Percentiles rank a stretch among this genome's conserved stretches.
Evolutionary conservation across 1,140 invertebrate species (phyloP).

Genomic region (Piezodorus guildinii): DNA sequence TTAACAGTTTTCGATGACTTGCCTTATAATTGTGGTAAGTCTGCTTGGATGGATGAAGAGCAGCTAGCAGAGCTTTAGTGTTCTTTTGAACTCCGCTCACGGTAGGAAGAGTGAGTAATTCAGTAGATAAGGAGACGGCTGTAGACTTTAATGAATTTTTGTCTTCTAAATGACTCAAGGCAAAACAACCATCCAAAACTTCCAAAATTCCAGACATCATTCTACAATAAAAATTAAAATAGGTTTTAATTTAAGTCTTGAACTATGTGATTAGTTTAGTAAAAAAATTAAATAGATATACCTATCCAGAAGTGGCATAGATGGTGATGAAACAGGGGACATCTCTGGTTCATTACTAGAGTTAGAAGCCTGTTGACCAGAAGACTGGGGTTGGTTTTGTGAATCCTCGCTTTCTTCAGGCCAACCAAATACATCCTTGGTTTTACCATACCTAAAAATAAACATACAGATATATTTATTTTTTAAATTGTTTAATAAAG

Average conservation of each 20-base stretch:
- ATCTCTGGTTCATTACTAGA: conserved; percentile 31
- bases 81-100: conserved; percentile 64
- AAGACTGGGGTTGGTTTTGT: conserved; percentile 14
- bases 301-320: conserved; percentile 44
- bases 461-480: conserved; percentile 6
- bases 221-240: conserved; percentile 18
- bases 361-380: conserved; percentile 32
- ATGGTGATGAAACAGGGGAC: conserved; percentile 33
- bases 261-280: background rate
- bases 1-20: conserved; percentile 15
- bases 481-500: too few relatives aligned
- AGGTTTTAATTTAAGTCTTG: background rate
- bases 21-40: conserved; percentile 79
- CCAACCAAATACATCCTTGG: conserved; percentile 93
- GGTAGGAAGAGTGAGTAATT: conserved; percentile 71
- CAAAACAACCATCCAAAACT: conserved; percentile 59
- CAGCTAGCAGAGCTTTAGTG: conserved; percentile 65
- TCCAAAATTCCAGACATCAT: conserved; percentile 61
- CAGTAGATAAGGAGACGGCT: conserved; percentile 61
- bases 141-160: conserved; percentile 38
- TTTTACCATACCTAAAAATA: conserved; percentile 70
- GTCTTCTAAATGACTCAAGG: conserved; percentile 35
- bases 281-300: conserved; percentile 29
- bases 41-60: conserved; percentile 57
- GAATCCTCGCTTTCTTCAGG: conserved; percentile 84